phyloP scores from a whole-genome alignment of 2,113 vertebrate species.

The Genyomyrus donnyi region DNA sequence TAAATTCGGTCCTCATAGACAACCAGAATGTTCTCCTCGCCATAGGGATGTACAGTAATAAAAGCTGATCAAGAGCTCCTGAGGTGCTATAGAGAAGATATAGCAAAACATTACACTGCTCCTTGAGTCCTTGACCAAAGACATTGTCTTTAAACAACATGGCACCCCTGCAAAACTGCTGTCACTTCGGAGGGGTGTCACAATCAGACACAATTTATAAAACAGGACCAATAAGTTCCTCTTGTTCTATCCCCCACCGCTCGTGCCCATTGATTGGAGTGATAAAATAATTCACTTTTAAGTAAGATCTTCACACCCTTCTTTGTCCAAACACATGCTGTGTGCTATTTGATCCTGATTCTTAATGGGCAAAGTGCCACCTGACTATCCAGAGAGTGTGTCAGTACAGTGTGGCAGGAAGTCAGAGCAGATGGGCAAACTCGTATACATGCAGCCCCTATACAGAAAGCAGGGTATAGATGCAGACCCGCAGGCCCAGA shows the following conservation, averaged over 20 bases:
- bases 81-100: not conserved
- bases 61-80: not conserved
- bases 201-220: not conserved
- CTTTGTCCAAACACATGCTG: not conserved
- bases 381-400: not conserved
- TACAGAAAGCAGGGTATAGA: not conserved
- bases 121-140: not conserved
- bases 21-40: not conserved
- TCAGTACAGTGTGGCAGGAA: not conserved
- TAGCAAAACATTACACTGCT: not conserved
- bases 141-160: not conserved
- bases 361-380: not conserved
- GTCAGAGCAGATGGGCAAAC: not conserved
- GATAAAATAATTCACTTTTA: not conserved
- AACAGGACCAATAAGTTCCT: not conserved
- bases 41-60: not conserved
- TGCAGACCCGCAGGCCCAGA: not conserved
- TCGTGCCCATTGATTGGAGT: not conserved
- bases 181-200: not conserved
- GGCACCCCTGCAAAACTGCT: not conserved
- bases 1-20: not conserved
- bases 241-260: not conserved
- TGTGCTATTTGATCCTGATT: not conserved
- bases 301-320: not conserved
- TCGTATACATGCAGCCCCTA: not conserved